phyloP scores from a whole-genome alignment of 2,888 invertebrate species.

The Lasioglossum vierecki region DNA sequence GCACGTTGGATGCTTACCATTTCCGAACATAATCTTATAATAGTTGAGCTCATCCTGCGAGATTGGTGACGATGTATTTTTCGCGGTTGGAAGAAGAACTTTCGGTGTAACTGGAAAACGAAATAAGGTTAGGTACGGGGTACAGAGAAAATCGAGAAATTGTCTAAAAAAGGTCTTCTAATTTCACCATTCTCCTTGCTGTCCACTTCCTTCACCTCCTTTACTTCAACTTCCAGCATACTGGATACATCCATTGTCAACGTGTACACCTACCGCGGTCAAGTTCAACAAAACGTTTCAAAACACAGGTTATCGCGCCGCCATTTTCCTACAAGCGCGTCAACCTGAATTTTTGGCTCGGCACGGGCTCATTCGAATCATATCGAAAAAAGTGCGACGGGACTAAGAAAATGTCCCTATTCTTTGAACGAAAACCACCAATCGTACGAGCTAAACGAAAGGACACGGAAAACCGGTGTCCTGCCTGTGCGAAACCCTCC shows the following conservation, averaged over 20 bases:
- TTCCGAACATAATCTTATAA: constrained; percentile 77
- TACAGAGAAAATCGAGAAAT: background rate
- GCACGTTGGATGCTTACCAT: constrained; percentile 70
- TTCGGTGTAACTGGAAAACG: constrained; percentile 69
- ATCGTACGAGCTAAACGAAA: background rate
- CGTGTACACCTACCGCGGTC: constrained; percentile 9
- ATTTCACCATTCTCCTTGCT: constrained; percentile 77
- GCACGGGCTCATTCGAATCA: constrained; percentile 24
- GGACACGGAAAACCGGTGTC: background rate
- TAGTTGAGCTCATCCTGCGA: constrained; percentile 76
- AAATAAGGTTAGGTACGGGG: constrained; percentile 62
- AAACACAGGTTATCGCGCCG: constrained; percentile 70
- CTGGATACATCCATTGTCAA: constrained; percentile 80
- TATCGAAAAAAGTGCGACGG: background rate
- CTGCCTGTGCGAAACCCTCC: background rate
- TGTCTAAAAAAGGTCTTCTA: background rate
- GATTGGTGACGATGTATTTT: constrained; percentile 39
- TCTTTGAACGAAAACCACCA: too few relatives aligned
- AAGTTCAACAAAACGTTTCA: constrained; percentile 58
- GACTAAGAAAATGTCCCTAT: background rate
- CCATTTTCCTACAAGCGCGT: constrained; percentile 70
- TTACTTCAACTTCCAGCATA: constrained; percentile 81
- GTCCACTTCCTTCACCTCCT: constrained; percentile 75
- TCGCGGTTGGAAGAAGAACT: constrained; percentile 36
- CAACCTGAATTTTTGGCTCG: constrained; percentile 49